Evolutionary conservation across 1,140 invertebrate species (phyloP).

Genomic region (Octopus bimaculoides): DNA sequence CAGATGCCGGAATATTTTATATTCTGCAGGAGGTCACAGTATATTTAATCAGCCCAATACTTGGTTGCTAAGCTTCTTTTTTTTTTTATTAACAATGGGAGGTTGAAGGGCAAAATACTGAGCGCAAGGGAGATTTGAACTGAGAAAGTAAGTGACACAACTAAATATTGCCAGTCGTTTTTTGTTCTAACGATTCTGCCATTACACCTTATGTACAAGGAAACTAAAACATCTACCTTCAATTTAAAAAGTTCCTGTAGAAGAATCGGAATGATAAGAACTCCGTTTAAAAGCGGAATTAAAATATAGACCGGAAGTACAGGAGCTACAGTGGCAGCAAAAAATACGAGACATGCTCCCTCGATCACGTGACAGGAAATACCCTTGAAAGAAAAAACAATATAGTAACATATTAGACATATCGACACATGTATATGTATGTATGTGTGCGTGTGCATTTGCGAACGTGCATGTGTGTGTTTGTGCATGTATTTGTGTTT

Average conservation of each 20-base stretch:
- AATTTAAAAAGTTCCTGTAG: background rate
- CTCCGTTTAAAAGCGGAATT: conserved; percentile 25
- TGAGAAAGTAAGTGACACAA: too few species aligned
- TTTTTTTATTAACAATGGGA: too few species aligned
- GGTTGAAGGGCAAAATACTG: too few species aligned
- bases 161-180: background rate
- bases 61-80: too few species aligned
- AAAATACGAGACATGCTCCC: conserved; percentile 24
- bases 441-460: background rate
- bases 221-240: conserved; percentile 5
- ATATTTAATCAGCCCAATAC: too few species aligned
- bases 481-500: background rate
- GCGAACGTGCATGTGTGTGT: background rate
- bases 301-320: conserved; percentile 28
- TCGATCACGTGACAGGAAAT: conserved; percentile 22
- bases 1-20: too few species aligned
- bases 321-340: conserved; percentile 24
- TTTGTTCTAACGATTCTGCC: background rate
- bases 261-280: conserved; percentile 18
- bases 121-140: background rate
- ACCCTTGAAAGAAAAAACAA: conserved; percentile 22
- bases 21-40: too few species aligned
- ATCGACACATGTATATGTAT: background rate
- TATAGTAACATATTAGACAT: background rate
- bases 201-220: background rate